Conservation (phyloP, 2,888 invertebrate species). For the Sesamia inferens region DNA sequence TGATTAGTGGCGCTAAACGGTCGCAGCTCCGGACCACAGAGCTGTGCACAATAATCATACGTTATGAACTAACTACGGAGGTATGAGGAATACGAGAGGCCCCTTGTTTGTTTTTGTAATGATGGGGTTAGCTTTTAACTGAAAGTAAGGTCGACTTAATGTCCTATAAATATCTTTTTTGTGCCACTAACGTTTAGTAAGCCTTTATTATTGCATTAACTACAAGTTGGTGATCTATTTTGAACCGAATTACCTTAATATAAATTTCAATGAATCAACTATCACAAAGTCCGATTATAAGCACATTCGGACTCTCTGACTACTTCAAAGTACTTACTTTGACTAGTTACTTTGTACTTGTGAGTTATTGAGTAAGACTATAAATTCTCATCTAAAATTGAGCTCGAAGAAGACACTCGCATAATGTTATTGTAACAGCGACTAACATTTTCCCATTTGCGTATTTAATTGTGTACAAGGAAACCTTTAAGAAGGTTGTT, state of each 20-base stretch:
- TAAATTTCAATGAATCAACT: too few relatives aligned
- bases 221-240: neutral
- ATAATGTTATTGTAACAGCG: neutral
- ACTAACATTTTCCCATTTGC: neutral
- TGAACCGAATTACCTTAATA: neutral
- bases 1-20: constrained; percentile 52
- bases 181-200: neutral
- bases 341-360: too few relatives aligned
- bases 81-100: neutral
- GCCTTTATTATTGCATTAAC: neutral
- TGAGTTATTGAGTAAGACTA: too few relatives aligned
- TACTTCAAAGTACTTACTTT: too few relatives aligned
- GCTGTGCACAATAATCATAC: constrained; percentile 51
- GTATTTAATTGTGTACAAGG: neutral
- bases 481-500: neutral
- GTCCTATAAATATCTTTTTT: neutral
- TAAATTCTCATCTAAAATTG: neutral
- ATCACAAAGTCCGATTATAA: too few relatives aligned
- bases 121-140: constrained; percentile 2
- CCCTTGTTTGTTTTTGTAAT: constrained; percentile 34
- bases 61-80: constrained; percentile 44
- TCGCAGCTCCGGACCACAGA: constrained; percentile 45
- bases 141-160: neutral
- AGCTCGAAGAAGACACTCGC: neutral
- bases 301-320: too few relatives aligned